A percentile compares a stretch with the other conserved stretches of the same genome.
phyloP scores from a whole-genome alignment of 2,797 vertebrate species.

The Peromyscus aztecus region DNA sequence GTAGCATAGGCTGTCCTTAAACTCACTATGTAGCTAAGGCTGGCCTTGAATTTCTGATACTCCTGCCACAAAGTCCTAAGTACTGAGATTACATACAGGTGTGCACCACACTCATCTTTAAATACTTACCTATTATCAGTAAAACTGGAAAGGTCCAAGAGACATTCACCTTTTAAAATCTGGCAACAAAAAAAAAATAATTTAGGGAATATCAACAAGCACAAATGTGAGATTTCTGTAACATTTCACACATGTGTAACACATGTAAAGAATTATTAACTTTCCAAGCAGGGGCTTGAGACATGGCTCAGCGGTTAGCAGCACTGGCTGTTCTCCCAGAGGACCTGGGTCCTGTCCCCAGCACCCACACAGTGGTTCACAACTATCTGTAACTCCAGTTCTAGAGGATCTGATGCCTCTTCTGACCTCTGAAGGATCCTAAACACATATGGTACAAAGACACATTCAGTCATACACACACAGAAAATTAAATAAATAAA shows the following conservation, averaged over 20 bases:
- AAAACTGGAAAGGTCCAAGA: slow-evolving; percentile 95
- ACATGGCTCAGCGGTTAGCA: neutral
- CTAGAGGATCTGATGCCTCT: neutral
- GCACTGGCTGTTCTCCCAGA: neutral
- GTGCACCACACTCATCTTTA: neutral
- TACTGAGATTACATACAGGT: neutral
- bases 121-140: slow-evolving; percentile 95
- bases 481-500: neutral
- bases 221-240: slow-evolving; percentile 25
- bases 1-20: neutral
- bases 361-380: neutral
- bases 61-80: neutral
- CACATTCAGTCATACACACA: neutral
- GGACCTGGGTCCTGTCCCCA: neutral
- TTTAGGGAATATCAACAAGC: slow-evolving; percentile 21
- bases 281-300: neutral
- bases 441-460: neutral
- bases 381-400: neutral
- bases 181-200: slow-evolving; percentile 82
- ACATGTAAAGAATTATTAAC: neutral
- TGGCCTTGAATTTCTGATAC: neutral
- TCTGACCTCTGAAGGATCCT: neutral
- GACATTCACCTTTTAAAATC: slow-evolving; percentile 95
- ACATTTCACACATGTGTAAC: slow-evolving; percentile 51
- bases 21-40: neutral